Base-by-base conservation (phyloP, 2,888 invertebrate species). In the Cristatella mucedo region DNA sequence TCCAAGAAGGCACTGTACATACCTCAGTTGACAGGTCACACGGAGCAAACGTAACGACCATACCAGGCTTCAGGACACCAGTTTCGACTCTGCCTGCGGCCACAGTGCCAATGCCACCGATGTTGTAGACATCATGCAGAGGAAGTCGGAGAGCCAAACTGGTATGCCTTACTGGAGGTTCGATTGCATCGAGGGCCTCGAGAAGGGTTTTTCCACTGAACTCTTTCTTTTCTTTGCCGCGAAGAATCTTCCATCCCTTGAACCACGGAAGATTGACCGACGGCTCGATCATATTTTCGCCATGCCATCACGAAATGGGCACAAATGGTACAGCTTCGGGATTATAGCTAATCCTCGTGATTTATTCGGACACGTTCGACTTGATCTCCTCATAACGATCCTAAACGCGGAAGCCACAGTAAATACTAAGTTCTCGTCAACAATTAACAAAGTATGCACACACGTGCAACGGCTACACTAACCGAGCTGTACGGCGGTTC, bases 291-390 rank as follows among this genome's bases (percentile, higher is more conserved):
- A 99, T 95, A 79, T 97, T 99, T 74, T 99, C 97, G 68, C 97
- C 97, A 69, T 93, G 85, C 93, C 93, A 97, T 61, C 97, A 97
- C 61, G 95, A 97, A 71, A 99, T 95, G 63, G 97, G 97, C 48
- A 97, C 91, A 72, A 95, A 95, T 50, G 95, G 81, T 56, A 97
- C 93, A 38, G 83, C 79, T 54, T 82, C 81, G 48, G 95, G 91
- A 70, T 95, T 95, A 77, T 95, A 97, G 70, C 97, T 97, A 59
- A 97, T 91, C 73, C 95, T 97, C 77, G 95, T 97, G 68, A 97
- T 89, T 78, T 95, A 97, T 2, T 80, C 81, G 33, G 81, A 80
- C 2, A 93, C 91, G 78, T 97, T 95, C 68, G 91, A 95, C 72
- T 87, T 83, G 72, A 97, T 97, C 82, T 97, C 95, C 68, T 91